A percentile compares a stretch with the other conserved stretches of the same genome.
Evolutionary conservation across 2,797 vertebrate genomes (phyloP).

Genomic region (Tinamus major): DNA sequence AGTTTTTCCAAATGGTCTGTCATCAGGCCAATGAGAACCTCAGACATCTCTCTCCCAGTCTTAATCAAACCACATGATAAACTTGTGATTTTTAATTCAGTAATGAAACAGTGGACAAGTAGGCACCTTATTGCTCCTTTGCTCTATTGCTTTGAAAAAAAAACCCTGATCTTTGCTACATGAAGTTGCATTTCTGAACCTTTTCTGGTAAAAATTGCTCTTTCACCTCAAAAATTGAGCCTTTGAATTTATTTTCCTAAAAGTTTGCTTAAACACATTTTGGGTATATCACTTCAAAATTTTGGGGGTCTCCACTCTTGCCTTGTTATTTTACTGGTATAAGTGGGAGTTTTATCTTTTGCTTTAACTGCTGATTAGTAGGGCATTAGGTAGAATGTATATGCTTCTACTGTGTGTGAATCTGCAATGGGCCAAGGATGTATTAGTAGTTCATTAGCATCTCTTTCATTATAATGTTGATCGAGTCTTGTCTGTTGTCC

Average conservation of each 20-base stretch:
- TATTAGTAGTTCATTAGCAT: neutral
- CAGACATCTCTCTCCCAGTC: neutral
- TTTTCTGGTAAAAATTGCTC: neutral
- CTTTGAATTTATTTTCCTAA: neutral
- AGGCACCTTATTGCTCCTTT: neutral
- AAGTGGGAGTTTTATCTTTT: neutral
- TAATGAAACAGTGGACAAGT: neutral
- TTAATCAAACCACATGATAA: neutral
- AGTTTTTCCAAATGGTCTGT: neutral
- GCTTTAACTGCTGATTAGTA: neutral
- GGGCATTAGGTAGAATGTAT: neutral
- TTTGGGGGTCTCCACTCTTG: neutral
- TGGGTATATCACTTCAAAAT: neutral
- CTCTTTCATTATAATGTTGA: neutral
- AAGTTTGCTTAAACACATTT: neutral
- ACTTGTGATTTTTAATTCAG: neutral
- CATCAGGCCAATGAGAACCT: neutral
- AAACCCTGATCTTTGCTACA: neutral
- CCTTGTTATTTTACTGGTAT: accelerated
- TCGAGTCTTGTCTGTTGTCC: neutral
- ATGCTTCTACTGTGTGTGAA: neutral
- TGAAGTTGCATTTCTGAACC: neutral
- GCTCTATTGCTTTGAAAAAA: neutral
- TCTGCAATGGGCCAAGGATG: neutral
- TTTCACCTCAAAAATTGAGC: neutral